phyloP scores from a whole-genome alignment of 2,113 vertebrate genomes.

The Pachyramphus minor region DNA sequence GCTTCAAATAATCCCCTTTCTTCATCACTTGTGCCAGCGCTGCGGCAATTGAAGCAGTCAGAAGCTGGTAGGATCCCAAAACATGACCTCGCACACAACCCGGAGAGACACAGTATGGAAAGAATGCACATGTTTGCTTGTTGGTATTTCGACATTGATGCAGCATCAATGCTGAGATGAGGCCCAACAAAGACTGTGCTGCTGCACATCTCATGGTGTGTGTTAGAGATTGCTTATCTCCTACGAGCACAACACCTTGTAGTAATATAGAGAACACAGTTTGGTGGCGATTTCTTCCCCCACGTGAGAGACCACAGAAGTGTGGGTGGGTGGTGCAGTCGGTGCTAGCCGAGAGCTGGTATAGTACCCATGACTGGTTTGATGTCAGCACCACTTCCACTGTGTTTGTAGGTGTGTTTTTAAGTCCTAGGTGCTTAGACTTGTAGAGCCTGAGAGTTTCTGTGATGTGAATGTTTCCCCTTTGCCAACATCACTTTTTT shows the following conservation, averaged over 20 bases:
- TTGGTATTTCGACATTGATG: not conserved
- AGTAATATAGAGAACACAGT: not conserved
- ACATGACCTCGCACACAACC: not conserved
- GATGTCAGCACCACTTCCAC: not conserved
- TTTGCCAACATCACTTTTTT: not conserved
- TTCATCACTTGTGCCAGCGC: not conserved
- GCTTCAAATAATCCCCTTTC: not conserved
- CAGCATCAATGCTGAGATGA: not conserved
- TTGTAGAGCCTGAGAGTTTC: not conserved
- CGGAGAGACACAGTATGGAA: not conserved
- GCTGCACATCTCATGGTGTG: not conserved
- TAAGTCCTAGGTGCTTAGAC: not conserved
- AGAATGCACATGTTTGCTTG: not conserved
- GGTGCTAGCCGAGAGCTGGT: not conserved
- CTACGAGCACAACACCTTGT: not conserved
- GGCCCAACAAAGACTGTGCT: not conserved
- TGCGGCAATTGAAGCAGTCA: not conserved
- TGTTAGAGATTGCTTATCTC: not conserved
- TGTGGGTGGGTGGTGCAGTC: rapidly evolving
- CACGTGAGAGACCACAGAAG: not conserved
- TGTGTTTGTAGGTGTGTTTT: not conserved
- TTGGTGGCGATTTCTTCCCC: not conserved
- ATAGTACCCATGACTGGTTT: not conserved
- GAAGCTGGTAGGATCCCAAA: not conserved
- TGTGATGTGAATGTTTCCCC: not conserved